Evolutionary conservation across 2,797 vertebrate species (phyloP).

Genomic region (Serranus cabrilla): DNA sequence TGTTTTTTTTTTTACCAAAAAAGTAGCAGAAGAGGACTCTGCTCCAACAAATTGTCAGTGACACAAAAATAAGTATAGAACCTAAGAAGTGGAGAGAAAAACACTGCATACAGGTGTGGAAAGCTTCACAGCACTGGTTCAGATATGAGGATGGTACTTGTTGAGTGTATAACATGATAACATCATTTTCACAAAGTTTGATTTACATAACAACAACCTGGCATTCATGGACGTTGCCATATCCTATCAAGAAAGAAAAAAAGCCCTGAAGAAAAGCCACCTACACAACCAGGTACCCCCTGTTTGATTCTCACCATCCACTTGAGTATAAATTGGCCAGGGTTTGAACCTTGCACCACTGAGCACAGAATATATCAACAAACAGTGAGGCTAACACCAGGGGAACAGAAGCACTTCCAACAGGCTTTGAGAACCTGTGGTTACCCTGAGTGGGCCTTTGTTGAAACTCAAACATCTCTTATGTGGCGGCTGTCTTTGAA

Average conservation of each 20-base stretch:
- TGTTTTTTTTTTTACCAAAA: not conserved
- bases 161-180: slow-evolving; percentile 1
- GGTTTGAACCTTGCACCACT: slow-evolving; percentile 15
- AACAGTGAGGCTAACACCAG: slow-evolving; percentile 14
- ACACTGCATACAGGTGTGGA: not conserved
- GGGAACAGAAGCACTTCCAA: slow-evolving; percentile 31
- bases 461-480: slow-evolving; percentile 44
- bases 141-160: not conserved
- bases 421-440: slow-evolving; percentile 36
- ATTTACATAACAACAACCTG: slow-evolving; percentile 33
- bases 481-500: slow-evolving; percentile 42
- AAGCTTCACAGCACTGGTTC: slow-evolving; percentile 2
- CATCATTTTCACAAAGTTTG: slow-evolving; percentile 18
- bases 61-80: not conserved
- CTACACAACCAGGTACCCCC: slow-evolving; percentile 7
- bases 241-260: slow-evolving; percentile 5
- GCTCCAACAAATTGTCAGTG: not conserved
- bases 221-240: slow-evolving; percentile 7
- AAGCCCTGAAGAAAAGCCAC: slow-evolving; percentile 7
- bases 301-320: slow-evolving; percentile 32
- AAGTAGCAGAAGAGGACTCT: slow-evolving; percentile 7
- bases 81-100: slow-evolving; percentile 6
- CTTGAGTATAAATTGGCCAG: slow-evolving; percentile 24
- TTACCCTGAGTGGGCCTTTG: slow-evolving; percentile 28
- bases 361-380: slow-evolving; percentile 21